Evolutionary conservation across 2,113 vertebrate genomes (phyloP), one percentile per base, ranked within the genome.

Genomic region (Solea solea): DNA sequence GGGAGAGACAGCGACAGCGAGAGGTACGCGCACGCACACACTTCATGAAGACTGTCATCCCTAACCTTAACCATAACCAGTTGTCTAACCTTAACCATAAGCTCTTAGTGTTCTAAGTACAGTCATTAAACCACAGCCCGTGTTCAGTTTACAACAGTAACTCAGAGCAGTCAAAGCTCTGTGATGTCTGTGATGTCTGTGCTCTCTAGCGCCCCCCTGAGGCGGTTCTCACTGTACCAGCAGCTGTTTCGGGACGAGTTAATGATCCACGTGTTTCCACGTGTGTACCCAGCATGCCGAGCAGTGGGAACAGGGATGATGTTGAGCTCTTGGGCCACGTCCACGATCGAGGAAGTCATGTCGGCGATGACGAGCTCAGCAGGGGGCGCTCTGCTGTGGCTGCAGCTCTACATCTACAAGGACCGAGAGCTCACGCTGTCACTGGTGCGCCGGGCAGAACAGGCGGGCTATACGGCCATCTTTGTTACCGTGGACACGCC

Each of bases 251-350:
- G 21, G 21, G 21, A 21, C 21, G 21, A 21, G 21, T 21, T 21
- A 21, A 21, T 21, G 21, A 1, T 21, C 21, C 21, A 21, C 1
- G 21, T 21, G 1, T 34, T 34, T 6, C 3, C 34, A 34, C 34
- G 3, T 3, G 34, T 48, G 28, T 74, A 59, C 60, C 51, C 87
- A 99, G 98, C 96, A 53, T 98, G 97, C 85, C 77, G 65, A 16
- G 89, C 94, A 0, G 7, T 90, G 78, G 95, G 93, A 3, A 97
- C 94, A 0, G 97, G 95, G 6, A 99, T 99, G 97, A 97, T 98
- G 96, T 90, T 99, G 84, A 99, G 98, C 58, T 96, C 97, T 58
- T 99, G 97, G 97, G 95, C 97, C 34, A 99, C 97, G 3, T 96
- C 95, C 4, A 95, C 95, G 1, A 95, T 98, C 3, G 97, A 99